Evolutionary conservation across 2,888 invertebrate genomes (phyloP).

Genomic region (Limnephilus lunatus): DNA sequence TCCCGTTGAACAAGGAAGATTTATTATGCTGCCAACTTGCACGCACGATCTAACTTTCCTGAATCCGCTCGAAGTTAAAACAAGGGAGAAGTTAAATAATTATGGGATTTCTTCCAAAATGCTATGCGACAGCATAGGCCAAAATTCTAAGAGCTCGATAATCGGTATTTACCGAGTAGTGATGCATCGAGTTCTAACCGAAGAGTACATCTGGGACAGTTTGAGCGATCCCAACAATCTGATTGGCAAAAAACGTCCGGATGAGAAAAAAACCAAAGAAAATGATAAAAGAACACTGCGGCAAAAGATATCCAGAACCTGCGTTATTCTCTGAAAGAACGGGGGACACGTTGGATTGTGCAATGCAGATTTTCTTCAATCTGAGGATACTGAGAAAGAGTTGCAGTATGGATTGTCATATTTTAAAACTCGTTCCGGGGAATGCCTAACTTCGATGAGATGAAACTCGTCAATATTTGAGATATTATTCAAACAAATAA

Average conservation of each 20-base stretch:
- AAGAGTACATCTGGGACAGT: conserved; percentile 66
- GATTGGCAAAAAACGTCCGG: conserved; percentile 49
- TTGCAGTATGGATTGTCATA: conserved; percentile 9
- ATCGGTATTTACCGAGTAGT: conserved; percentile 85
- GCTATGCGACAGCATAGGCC: conserved; percentile 76
- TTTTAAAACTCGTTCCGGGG: not conserved
- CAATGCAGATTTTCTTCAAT: conserved; percentile 29
- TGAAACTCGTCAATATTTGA: not conserved
- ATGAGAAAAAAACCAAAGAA: conserved; percentile 50
- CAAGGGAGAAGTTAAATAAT: conserved; percentile 75
- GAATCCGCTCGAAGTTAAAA: conserved; percentile 74
- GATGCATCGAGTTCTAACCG: conserved; percentile 74
- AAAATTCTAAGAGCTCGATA: conserved; percentile 81
- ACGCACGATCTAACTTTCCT: conserved; percentile 71
- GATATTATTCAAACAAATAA: not conserved
- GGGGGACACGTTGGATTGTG: conserved; percentile 9
- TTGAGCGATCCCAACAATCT: conserved; percentile 63
- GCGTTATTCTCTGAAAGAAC: conserved; percentile 62
- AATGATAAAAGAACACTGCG: conserved; percentile 61
- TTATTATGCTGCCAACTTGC: conserved; percentile 73
- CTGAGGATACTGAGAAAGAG: conserved; percentile 11
- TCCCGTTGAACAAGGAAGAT: conserved; percentile 71
- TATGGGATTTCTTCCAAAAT: conserved; percentile 80
- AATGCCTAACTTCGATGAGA: not conserved
- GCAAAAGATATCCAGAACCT: conserved; percentile 64